Percentiles rank a stretch among this genome's conserved stretches.
Conservation (phyloP, 2,888 invertebrate genomes). For the Morinoia aosen region DNA sequence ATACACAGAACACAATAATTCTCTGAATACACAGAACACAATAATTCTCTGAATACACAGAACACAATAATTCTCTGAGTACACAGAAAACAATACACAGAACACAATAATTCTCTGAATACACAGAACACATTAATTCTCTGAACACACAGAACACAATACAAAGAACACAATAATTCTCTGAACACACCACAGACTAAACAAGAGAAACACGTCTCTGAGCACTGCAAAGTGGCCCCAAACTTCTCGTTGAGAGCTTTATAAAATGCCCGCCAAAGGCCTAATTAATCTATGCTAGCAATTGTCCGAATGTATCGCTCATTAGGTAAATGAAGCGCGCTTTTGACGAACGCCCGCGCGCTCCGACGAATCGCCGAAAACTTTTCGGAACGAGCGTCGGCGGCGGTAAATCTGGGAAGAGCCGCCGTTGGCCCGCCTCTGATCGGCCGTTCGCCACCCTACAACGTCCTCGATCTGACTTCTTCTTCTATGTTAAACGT, state of each 20-base stretch:
- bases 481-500: neutral
- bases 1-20: no score
- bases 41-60: no score
- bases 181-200: no score
- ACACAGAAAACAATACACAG: no score
- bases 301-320: constrained; percentile 49
- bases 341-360: constrained; percentile 40
- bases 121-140: no score
- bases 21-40: no score
- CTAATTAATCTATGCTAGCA: constrained; percentile 46
- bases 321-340: constrained; percentile 47
- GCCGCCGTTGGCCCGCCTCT: neutral
- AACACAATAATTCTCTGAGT: no score
- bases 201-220: neutral
- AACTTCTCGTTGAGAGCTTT: neutral
- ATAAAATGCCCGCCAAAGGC: constrained; percentile 15
- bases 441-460: neutral
- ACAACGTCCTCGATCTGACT: neutral
- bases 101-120: no score
- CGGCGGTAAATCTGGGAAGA: constrained; percentile 27
- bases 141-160: no score
- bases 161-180: no score
- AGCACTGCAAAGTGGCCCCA: neutral
- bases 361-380: neutral
- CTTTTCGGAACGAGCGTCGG: constrained; percentile 13